These are phyloP conservation scores for Mimumesa dahlbomi DNA, from an alignment of 2,888 invertebrate species.

Conservation along the genomic window DNA sequence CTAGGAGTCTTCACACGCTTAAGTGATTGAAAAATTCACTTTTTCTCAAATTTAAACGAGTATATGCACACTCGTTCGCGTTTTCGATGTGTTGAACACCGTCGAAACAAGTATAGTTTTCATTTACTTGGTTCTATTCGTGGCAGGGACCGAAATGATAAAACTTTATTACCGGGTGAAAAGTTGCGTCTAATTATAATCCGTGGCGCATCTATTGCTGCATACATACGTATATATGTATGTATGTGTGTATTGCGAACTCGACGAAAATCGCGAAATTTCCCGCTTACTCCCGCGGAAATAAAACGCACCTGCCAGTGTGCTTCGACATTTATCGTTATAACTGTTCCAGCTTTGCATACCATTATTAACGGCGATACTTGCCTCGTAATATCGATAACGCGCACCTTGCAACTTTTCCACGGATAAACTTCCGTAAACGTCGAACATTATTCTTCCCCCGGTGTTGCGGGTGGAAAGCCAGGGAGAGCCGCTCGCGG, in stretches of 20 bases:
- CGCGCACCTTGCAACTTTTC: conserved; percentile 27
- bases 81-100: too few species aligned
- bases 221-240: too few species aligned
- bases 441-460: conserved; percentile 21
- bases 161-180: not conserved
- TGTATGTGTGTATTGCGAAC: conserved; percentile 10
- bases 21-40: too few species aligned
- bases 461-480: too few species aligned
- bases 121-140: too few species aligned
- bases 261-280: conserved; percentile 39
- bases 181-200: not conserved
- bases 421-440: conserved; percentile 16
- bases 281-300: conserved; percentile 37
- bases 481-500: not conserved
- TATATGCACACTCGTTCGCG: too few species aligned
- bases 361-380: conserved; percentile 39
- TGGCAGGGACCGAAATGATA: too few species aligned
- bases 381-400: conserved; percentile 33
- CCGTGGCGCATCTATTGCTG: not conserved
- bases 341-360: conserved; percentile 51
- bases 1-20: too few species aligned
- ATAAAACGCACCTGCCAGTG: conserved; percentile 50
- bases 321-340: conserved; percentile 52
- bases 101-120: too few species aligned
- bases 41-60: too few species aligned